A percentile compares a stretch with the other conserved stretches of the same genome.
Conservation (phyloP, 2,888 invertebrate genomes). For the Drosophila niveifrons region DNA sequence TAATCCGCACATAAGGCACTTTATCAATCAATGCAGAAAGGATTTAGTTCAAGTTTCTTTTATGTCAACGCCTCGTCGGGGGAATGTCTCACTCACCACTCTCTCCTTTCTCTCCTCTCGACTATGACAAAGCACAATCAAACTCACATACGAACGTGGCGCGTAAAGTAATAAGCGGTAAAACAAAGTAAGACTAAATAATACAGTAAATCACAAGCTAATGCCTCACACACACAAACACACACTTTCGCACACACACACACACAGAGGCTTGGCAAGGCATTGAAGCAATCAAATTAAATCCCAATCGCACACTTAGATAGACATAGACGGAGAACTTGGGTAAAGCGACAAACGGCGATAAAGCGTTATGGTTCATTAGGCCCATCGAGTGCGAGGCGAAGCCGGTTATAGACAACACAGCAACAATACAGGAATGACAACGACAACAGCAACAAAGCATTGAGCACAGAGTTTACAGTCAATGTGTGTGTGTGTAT, state of each 20-base stretch:
- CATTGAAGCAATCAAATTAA: constrained; percentile 81
- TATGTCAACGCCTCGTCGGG: constrained; percentile 66
- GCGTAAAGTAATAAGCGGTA: constrained; percentile 78
- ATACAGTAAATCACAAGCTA: constrained; percentile 81
- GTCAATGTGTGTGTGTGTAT: constrained; percentile 56
- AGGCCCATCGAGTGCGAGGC: constrained; percentile 69
- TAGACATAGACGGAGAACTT: constrained; percentile 49
- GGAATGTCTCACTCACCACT: constrained; percentile 9
- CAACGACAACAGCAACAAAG: constrained; percentile 26
- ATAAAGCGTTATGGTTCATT: constrained; percentile 81
- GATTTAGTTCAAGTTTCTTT: constrained; percentile 72
- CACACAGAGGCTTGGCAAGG: constrained; percentile 54
- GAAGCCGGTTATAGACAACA: constrained; percentile 38
- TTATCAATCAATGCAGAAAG: constrained; percentile 81
- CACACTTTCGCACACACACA: constrained; percentile 20
- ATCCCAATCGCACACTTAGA: constrained; percentile 81
- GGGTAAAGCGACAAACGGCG: constrained; percentile 68
- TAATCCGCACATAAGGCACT: constrained; percentile 82
- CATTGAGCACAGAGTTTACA: constrained; percentile 60
- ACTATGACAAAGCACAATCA: constrained; percentile 48
- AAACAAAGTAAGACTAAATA: constrained; percentile 80
- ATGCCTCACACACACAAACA: constrained; percentile 56
- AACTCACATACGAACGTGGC: constrained; percentile 21
- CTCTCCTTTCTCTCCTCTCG: neutral
- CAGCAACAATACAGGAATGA: constrained; percentile 13